Percentiles rank a stretch among this genome's conserved stretches.
These are phyloP conservation scores for Mesoligia furuncula DNA, from an alignment of 2,888 invertebrate genomes.

Conservation along the genomic window DNA sequence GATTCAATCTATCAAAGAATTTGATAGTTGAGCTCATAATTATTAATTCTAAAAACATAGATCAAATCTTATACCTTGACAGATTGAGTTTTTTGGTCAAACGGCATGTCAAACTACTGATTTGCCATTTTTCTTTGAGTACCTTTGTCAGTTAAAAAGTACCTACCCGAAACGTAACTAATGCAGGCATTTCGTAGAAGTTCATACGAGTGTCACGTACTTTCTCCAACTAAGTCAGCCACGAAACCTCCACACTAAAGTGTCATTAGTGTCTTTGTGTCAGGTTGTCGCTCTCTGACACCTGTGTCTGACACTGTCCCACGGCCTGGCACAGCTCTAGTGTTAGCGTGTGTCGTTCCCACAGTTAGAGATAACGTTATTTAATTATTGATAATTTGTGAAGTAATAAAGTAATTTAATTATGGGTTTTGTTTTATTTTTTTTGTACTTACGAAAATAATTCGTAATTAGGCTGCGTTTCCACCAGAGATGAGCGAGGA, in stretches of 20 bases:
- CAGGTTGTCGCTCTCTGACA: conserved; percentile 45
- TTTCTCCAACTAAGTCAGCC: conserved; percentile 44
- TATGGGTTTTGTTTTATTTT: conserved; percentile 39
- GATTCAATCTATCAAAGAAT: not conserved
- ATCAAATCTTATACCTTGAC: not conserved
- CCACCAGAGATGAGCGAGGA: no score
- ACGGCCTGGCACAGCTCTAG: conserved; percentile 53
- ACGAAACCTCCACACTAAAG: conserved; percentile 20
- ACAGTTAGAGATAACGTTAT: conserved; percentile 47
- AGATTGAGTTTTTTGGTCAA: not conserved
- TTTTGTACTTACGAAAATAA: not conserved
- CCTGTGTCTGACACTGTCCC: conserved; percentile 38
- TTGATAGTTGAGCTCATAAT: not conserved
- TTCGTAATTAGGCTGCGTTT: no score
- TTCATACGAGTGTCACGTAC: not conserved
- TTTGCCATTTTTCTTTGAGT: not conserved
- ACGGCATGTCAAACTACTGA: not conserved
- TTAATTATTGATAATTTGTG: conserved; percentile 44
- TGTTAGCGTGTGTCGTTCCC: conserved; percentile 58
- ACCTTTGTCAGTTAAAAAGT: not conserved
- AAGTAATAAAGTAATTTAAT: conserved; percentile 53
- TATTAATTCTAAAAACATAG: not conserved
- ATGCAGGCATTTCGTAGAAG: not conserved
- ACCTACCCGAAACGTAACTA: not conserved
- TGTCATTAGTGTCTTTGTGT: conserved; percentile 42